phyloP scores from a whole-genome alignment of 2,888 invertebrate genomes.

The Aphidius colemani region DNA sequence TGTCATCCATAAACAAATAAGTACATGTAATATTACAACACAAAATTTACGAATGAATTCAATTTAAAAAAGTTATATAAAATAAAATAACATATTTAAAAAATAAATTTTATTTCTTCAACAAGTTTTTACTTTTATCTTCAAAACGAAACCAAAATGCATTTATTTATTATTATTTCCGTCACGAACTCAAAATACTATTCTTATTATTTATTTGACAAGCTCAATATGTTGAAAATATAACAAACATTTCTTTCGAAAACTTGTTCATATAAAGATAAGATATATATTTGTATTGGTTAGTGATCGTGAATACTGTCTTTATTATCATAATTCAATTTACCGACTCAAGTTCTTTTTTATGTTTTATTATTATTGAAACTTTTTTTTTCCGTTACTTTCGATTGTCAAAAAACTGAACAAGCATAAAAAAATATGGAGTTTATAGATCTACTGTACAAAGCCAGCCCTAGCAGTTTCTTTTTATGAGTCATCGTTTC shows the following conservation, averaged over 20 bases:
- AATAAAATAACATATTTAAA: background rate
- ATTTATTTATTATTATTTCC: background rate
- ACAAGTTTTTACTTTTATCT: constrained; percentile 8
- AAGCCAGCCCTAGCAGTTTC: constrained; percentile 9
- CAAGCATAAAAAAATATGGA: no score
- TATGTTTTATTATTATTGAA: constrained; percentile 5
- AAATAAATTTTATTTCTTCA: background rate
- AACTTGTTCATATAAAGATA: constrained; percentile 6
- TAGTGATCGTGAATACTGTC: constrained; percentile 10
- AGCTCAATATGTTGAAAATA: constrained; percentile 4
- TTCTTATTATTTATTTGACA: constrained; percentile 8
- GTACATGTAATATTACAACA: background rate
- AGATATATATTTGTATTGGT: constrained; percentile 2
- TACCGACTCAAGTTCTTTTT: constrained; percentile 15
- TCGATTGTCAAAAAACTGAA: constrained; percentile 25
- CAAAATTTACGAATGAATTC: background rate
- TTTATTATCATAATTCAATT: constrained; percentile 35
- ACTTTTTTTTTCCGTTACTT: constrained; percentile 14
- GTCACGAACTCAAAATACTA: constrained; percentile 10
- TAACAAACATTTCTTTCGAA: constrained; percentile 20
- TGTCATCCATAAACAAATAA: background rate
- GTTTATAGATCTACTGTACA: no score
- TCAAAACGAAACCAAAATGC: background rate
- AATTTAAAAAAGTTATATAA: constrained; percentile 4
- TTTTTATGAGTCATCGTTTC: constrained; percentile 31